phyloP scores from a whole-genome alignment of 2,888 invertebrate genomes.

The Apotomis turbidana region DNA sequence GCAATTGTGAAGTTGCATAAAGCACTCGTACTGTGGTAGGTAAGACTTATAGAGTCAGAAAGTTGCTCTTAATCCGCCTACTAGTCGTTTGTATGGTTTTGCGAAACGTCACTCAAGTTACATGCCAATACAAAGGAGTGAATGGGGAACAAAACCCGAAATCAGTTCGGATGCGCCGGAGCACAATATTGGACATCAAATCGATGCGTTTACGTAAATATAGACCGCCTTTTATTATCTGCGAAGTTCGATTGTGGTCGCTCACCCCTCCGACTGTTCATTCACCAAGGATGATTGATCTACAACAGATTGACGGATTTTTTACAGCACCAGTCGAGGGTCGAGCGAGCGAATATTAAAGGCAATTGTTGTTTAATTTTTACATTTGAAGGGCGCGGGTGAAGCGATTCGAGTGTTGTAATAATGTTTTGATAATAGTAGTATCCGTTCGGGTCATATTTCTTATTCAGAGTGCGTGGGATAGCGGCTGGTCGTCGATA shows the following conservation, averaged over 20 bases:
- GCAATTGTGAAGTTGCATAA: constrained; percentile 6
- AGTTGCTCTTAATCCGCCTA: constrained; percentile 57
- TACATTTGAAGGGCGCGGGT: constrained; percentile 80
- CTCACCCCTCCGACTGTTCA: constrained; percentile 72
- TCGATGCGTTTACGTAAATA: constrained; percentile 81
- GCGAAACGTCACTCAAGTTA: constrained; percentile 70
- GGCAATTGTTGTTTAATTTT: constrained; percentile 85
- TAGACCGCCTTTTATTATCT: constrained; percentile 79
- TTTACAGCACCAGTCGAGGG: constrained; percentile 76
- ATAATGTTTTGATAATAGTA: constrained; percentile 84
- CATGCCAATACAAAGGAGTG: constrained; percentile 59
- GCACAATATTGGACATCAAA: constrained; percentile 78
- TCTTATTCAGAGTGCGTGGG: constrained; percentile 83
- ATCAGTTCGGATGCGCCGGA: constrained; percentile 69
- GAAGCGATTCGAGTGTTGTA: constrained; percentile 81
- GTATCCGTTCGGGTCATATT: constrained; percentile 83
- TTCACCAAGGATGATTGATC: constrained; percentile 82
- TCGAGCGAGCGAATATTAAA: constrained; percentile 80
- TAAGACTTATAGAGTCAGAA: constrained; percentile 42
- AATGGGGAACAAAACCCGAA: constrained; percentile 59
- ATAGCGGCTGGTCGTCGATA: constrained; percentile 50
- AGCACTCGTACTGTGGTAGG: constrained; percentile 25
- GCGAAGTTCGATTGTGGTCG: constrained; percentile 74
- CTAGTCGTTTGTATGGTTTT: constrained; percentile 61
- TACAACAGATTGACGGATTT: constrained; percentile 82